These are phyloP conservation scores for Scartelaos histophorus DNA, from an alignment of 2,113 vertebrate genomes.

Conservation along the genomic window DNA sequence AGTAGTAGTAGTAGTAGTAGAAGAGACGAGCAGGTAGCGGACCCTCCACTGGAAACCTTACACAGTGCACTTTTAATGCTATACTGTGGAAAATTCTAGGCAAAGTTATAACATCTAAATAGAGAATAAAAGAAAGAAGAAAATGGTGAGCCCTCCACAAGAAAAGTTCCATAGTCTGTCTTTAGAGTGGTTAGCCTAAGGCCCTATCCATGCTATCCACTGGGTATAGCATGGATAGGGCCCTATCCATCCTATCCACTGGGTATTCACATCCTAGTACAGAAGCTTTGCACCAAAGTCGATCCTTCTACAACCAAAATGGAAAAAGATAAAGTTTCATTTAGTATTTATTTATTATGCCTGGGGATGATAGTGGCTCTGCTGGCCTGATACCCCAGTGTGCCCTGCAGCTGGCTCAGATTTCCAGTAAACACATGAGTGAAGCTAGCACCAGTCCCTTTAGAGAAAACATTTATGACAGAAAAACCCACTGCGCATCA, in stretches of 20 bases:
- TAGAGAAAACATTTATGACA: conserved; percentile 17
- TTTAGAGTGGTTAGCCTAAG: neutral
- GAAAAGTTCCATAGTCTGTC: too few species aligned
- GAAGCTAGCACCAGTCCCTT: conserved; percentile 25
- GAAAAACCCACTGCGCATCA: conserved; percentile 3
- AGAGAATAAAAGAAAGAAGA: too few species aligned
- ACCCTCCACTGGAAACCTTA: too few species aligned
- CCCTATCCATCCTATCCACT: neutral
- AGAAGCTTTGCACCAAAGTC: neutral
- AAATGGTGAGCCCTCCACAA: too few species aligned
- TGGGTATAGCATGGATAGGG: neutral
- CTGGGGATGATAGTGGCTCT: neutral
- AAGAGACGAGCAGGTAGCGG: too few species aligned
- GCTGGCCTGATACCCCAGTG: neutral
- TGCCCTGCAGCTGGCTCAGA: conserved; percentile 15
- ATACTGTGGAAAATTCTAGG: too few species aligned
- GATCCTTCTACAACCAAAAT: neutral
- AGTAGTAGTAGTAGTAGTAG: too few species aligned
- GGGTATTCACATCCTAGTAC: neutral
- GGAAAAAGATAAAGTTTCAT: conserved; percentile 11
- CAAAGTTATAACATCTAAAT: too few species aligned
- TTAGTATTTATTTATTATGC: conserved; percentile 11
- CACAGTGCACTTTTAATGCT: too few species aligned
- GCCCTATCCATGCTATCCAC: neutral
- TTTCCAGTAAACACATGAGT: conserved; percentile 32